These are phyloP conservation scores for Agapetus fuscipes DNA, from an alignment of 2,888 invertebrate genomes.

Conservation along the genomic window DNA sequence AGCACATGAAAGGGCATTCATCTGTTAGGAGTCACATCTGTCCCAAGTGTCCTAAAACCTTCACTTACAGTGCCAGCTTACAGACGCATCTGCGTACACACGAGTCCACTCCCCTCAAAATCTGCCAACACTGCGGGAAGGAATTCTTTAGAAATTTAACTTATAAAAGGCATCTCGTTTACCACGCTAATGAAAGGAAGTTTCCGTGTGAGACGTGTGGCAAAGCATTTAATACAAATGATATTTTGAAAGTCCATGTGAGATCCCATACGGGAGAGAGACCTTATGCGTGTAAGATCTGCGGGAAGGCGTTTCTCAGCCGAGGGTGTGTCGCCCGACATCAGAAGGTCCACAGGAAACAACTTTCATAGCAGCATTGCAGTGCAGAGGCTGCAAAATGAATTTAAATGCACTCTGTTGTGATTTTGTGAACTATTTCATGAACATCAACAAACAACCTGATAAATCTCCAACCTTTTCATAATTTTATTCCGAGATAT, in stretches of 20 bases:
- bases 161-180: conserved; percentile 41
- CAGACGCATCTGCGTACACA: conserved; percentile 39
- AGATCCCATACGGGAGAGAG: conserved; percentile 42
- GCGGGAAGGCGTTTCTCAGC: conserved; percentile 41
- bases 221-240: conserved; percentile 44
- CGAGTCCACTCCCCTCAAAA: conserved; percentile 39
- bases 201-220: conserved; percentile 44
- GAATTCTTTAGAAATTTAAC: conserved; percentile 43
- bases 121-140: conserved; percentile 43
- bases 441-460: no score
- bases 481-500: no score
- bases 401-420: not conserved
- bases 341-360: conserved; percentile 18
- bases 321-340: conserved; percentile 42
- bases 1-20: conserved; percentile 39
- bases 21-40: conserved; percentile 36
- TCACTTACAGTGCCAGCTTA: conserved; percentile 41
- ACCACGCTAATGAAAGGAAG: conserved; percentile 45
- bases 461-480: no score
- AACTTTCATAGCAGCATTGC: not conserved
- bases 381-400: not conserved
- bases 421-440: no score
- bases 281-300: conserved; percentile 38
- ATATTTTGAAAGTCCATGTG: conserved; percentile 41
- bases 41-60: conserved; percentile 39